Evolutionary conservation across 2,797 vertebrate genomes (phyloP).

Genomic region (Galago senegalensis): DNA sequence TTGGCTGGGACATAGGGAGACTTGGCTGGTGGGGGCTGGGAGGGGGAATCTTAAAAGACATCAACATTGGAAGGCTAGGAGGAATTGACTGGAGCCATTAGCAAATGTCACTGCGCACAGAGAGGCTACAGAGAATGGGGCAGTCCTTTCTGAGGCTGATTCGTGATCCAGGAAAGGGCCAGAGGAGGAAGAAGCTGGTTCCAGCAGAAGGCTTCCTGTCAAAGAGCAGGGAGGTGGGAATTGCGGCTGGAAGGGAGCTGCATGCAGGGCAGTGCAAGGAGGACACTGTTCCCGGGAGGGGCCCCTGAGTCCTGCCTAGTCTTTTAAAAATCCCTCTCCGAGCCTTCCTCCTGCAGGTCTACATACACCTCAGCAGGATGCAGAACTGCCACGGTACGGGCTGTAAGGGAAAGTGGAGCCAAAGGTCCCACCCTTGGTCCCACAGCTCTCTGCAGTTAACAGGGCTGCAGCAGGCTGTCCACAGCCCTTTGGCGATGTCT

Average conservation of each 20-base stretch:
- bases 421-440: background rate
- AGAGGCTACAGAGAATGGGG: background rate
- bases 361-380: background rate
- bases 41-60: accelerated
- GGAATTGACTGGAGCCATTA: background rate
- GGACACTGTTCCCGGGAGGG: no score
- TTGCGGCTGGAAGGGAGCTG: background rate
- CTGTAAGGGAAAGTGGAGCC: background rate
- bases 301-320: background rate
- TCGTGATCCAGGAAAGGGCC: background rate
- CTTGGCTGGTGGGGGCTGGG: background rate
- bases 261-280: accelerated
- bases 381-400: background rate
- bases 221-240: background rate
- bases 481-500: background rate
- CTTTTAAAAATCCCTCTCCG: background rate
- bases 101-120: background rate
- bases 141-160: accelerated
- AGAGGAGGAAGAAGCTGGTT: background rate
- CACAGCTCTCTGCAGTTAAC: accelerated
- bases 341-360: background rate
- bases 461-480: accelerated
- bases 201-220: accelerated
- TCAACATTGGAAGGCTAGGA: background rate
- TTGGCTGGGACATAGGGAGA: background rate